Conservation (phyloP, 2,888 invertebrate genomes). For the Scaptomyza cyrtandrae region DNA sequence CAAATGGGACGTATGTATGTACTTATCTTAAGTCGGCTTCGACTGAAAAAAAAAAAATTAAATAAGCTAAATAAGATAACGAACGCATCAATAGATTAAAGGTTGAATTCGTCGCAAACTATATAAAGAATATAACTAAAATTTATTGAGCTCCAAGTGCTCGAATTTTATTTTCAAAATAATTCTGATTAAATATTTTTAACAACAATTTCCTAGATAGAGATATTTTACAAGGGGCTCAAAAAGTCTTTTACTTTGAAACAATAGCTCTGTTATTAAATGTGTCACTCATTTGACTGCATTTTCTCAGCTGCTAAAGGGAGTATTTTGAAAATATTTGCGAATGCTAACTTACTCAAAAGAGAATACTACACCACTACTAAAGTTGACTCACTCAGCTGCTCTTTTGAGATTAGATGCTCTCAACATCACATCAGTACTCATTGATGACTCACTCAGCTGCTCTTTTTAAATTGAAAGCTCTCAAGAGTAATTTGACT, state of each 20-base stretch:
- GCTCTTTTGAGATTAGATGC: background rate
- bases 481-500: constrained; percentile 8
- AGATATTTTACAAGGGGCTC: background rate
- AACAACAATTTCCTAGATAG: too few species aligned
- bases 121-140: too few species aligned
- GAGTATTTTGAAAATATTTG: background rate
- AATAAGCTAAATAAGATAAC: too few species aligned
- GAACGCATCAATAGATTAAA: too few species aligned
- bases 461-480: background rate
- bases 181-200: too few species aligned
- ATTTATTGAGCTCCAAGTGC: too few species aligned
- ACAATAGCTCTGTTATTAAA: background rate
- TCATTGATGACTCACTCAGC: constrained; percentile 8
- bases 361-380: background rate
- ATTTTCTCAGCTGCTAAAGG: background rate
- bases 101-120: too few species aligned
- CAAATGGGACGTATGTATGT: too few species aligned
- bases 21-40: too few species aligned
- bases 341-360: background rate
- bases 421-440: too few species aligned
- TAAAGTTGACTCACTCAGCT: constrained; percentile 1
- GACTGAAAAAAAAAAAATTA: too few species aligned
- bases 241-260: background rate
- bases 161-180: too few species aligned
- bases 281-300: background rate